These are phyloP conservation scores for Heteronetta atricapilla DNA, from an alignment of 2,113 vertebrate genomes.

Conservation along the genomic window DNA sequence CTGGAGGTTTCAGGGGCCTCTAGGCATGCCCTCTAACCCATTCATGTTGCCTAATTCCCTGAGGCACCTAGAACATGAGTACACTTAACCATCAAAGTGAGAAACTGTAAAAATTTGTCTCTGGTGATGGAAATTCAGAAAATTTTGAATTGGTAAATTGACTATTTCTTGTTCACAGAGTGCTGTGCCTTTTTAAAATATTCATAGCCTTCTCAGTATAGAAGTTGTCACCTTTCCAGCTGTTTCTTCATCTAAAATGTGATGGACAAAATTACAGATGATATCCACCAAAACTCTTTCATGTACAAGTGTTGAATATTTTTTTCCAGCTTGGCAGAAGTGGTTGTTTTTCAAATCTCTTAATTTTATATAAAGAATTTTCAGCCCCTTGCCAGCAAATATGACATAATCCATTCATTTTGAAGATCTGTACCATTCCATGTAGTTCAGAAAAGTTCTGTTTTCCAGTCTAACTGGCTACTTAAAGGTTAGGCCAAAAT, in stretches of 20 bases:
- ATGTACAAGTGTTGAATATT: not conserved
- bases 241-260: not conserved
- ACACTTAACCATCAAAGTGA: not conserved
- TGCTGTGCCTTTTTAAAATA: not conserved
- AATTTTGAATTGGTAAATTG: not conserved
- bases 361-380: constrained; percentile 1
- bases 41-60: not conserved
- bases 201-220: not conserved
- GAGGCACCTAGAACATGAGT: not conserved
- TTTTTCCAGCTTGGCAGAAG: not conserved
- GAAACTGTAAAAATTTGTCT: not conserved
- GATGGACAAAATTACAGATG: not conserved
- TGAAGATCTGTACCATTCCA: not conserved
- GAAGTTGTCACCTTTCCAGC: not conserved
- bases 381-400: not conserved
- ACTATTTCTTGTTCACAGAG: not conserved
- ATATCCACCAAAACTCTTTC: not conserved
- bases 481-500: not conserved
- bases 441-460: not conserved
- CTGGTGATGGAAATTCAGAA: not conserved
- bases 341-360: not conserved
- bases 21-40: not conserved
- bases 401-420: constrained; percentile 40
- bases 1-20: not conserved
- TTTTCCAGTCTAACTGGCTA: constrained; percentile 3